phyloP scores from a whole-genome alignment of 2,888 invertebrate genomes.

The Leucophenga montana region DNA sequence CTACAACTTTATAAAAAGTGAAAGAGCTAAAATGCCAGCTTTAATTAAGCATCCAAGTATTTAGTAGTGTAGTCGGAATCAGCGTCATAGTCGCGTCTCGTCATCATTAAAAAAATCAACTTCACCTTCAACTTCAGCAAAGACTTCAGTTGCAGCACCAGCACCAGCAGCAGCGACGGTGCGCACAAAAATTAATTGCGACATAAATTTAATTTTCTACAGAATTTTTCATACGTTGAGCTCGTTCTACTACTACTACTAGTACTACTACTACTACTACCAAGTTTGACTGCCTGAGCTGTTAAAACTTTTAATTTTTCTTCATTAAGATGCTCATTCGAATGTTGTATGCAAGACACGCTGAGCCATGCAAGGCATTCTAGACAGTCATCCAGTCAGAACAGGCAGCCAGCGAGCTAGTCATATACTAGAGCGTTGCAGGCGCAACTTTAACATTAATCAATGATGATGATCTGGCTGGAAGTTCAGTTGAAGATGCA shows the following conservation, averaged over 20 bases:
- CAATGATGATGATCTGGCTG: constrained; percentile 17
- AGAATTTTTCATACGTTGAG: constrained; percentile 1
- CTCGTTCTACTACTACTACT: neutral
- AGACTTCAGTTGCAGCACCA: neutral
- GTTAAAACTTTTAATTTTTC: constrained; percentile 25
- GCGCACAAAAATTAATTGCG: constrained; percentile 24
- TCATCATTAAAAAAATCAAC: constrained; percentile 18
- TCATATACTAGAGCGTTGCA: neutral
- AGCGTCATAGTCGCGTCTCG: neutral
- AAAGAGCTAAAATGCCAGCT: no score
- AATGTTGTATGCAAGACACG: no score
- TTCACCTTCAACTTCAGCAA: constrained; percentile 18
- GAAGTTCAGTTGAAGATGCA: no score
- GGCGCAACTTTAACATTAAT: constrained; percentile 17
- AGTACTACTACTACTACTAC: no score
- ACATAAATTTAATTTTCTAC: constrained; percentile 25
- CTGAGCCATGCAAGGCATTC: neutral
- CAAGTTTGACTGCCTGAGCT: neutral
- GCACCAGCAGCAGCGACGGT: no score
- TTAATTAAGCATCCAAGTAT: no score
- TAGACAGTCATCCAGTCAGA: no score
- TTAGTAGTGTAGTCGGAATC: no score
- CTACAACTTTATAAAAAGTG: no score
- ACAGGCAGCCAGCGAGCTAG: no score
- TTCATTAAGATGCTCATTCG: constrained; percentile 1